These are phyloP conservation scores for Carapus acus DNA, from an alignment of 2,797 vertebrate genomes.

Conservation along the genomic window DNA sequence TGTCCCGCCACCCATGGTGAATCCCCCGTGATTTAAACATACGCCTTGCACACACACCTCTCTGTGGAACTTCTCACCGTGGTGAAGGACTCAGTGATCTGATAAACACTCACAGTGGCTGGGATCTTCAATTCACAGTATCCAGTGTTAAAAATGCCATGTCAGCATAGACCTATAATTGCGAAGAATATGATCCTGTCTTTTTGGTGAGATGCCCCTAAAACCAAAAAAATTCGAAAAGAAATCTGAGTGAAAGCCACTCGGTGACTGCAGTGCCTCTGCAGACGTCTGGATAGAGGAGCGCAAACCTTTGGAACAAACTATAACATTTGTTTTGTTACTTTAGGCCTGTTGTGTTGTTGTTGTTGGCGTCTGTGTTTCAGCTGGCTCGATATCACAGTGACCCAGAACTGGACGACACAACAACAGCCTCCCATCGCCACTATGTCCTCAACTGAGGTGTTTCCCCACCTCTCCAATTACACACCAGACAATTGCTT, in stretches of 20 bases:
- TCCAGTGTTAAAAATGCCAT: no score
- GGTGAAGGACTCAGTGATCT: conserved; percentile 9
- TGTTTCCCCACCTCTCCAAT: background rate
- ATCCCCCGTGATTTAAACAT: no score
- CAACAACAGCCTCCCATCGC: conserved; percentile 10
- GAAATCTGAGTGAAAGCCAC: no score
- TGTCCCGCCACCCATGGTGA: no score
- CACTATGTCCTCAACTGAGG: background rate
- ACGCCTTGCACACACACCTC: background rate
- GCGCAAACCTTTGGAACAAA: background rate
- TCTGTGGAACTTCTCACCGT: conserved; percentile 17
- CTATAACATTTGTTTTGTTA: conserved; percentile 9
- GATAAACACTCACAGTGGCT: conserved; percentile 11
- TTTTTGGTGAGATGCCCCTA: no score
- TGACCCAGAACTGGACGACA: conserved; percentile 11
- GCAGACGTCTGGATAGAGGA: background rate
- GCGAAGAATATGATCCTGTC: no score
- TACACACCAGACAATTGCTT: no score
- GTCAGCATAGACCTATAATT: no score
- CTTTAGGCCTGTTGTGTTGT: background rate
- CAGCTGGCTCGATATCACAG: conserved; percentile 10
- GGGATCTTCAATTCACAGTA: background rate
- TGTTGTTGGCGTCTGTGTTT: conserved; percentile 7
- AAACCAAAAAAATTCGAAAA: no score
- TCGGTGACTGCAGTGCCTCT: no score